These are phyloP conservation scores for Drosophila mojavensis DNA, from an alignment of 1,140 invertebrate genomes.

Conservation along the genomic window DNA sequence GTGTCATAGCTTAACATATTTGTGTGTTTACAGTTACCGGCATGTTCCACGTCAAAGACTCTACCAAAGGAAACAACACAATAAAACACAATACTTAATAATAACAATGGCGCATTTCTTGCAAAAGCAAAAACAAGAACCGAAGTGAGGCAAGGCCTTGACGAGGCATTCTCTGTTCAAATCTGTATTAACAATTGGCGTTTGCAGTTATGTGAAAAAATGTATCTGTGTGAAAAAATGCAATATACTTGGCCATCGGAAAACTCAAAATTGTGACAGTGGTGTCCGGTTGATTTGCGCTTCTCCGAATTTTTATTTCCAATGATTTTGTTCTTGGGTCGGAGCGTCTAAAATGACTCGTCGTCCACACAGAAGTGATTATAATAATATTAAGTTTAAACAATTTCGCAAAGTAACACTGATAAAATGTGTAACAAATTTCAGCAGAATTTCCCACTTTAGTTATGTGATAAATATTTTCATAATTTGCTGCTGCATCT, in stretches of 20 bases:
- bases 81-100: background rate
- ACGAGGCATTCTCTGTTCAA: background rate
- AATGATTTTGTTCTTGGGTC: slow-evolving; percentile 58
- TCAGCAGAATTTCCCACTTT: background rate
- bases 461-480: slow-evolving; percentile 49
- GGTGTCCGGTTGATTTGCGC: background rate
- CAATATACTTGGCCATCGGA: slow-evolving; percentile 43
- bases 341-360: slow-evolving; percentile 66
- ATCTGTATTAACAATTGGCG: slow-evolving; percentile 13
- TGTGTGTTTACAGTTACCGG: slow-evolving; percentile 31
- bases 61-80: slow-evolving; percentile 1
- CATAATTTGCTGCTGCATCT: slow-evolving; percentile 59
- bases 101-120: slow-evolving; percentile 18
- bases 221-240: slow-evolving; percentile 16
- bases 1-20: background rate
- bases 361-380: slow-evolving; percentile 60
- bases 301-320: slow-evolving; percentile 34
- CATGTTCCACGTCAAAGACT: slow-evolving; percentile 28
- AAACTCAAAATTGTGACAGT: too few species aligned
- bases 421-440: slow-evolving; percentile 40
- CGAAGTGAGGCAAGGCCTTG: slow-evolving; percentile 8
- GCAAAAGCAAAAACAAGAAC: slow-evolving; percentile 14
- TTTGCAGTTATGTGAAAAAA: slow-evolving; percentile 4
- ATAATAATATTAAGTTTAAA: slow-evolving; percentile 57
- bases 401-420: slow-evolving; percentile 58